Base-by-base conservation (phyloP, 1,140 invertebrate species). In the Araneus ventricosus region DNA sequence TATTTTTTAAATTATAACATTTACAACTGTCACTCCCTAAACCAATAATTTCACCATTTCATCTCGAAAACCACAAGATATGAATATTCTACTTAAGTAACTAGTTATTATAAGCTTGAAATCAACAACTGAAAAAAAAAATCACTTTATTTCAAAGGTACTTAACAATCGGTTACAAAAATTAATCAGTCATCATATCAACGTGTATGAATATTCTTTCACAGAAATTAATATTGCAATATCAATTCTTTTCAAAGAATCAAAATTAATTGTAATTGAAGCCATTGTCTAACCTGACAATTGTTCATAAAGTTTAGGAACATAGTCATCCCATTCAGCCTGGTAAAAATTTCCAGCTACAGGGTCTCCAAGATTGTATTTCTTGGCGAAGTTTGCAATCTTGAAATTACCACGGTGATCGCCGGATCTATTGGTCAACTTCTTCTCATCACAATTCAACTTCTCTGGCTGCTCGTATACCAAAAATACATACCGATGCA, bases 401-500 rank as follows among this genome's bases (percentile, higher is more conserved):
- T 97, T 97, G 94, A 98, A 99, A 10, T 96, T 96, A 0, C 96
- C 97, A 17, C 98, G 97, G n/a, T 97, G 96, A 37, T 98, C 96
- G 1, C 95, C 97, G 94, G 97, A 97, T 67, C 95, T 92, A 94
- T 97, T 97, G 30, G 96, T 96, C 4, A 97, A 94, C 90, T 96
- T 96, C 86, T 96, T 96, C 94, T 98, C 98, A 89, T 97, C 96
- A 94, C 97, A 98, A 5, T 94, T 95, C 1, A 98, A 94, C 95
- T 97, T 97, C 4, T 96, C 96, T 0, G 96, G 96, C 95, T 99
- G 99, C 95, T 98, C 97, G 95, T 97, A 99, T 1, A 98, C 95
- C 37, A 99, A 95, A 94, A 98, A 98, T 0, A 99, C 97, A 95
- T 99, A 99, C 84, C 98, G 97, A 96, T 99, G 98, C 30, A 99